Evolutionary conservation across 2,797 vertebrate genomes (phyloP), one percentile per base, ranked within the genome.

Genomic region (Macroramphosus scolopax): DNA sequence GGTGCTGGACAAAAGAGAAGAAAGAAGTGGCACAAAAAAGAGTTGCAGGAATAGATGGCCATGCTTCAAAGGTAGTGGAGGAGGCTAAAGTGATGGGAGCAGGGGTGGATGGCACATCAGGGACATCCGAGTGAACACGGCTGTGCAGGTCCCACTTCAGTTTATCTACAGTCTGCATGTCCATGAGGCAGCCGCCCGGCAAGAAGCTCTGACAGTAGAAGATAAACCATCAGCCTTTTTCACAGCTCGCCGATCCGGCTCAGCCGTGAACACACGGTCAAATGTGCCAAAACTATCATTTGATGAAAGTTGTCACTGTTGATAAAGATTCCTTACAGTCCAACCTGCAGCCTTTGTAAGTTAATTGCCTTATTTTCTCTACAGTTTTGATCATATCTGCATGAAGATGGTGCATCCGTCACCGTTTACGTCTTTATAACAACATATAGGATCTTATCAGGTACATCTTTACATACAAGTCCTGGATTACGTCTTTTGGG

Each of bases 151-250:
- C 62, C 67, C 32, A 26, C 67, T 61, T 61, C 51, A 22, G 67
- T 63, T 70, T 75, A 75, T 78, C 81, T 74, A n/a, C 72, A 51
- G 48, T 13, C 56, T 39, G 15, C 47, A 60, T 72, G 55, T 63
- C 65, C 62, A 35, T 13, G 38, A 33, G 9, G 46, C n/a, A 25
- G 33, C 36, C 41, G 68, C 68, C 60, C 64, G 73, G 32, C 49
- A 52, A 76, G 74, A 57, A 73, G 63, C 75, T 64, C 70, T 77
- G 82, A 81, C 63, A 70, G 78, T 66, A 75, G 61, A 61, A 85
- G 81, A 87, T 80, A 83, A 84, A 81, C 62, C 71, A 62, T 47
- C 53, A 35, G 68, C 68, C 72, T 71, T 71, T 72, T 73, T 67
- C 66, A 67, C 67, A 61, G 66, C 50, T 61, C 41, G 56, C 63